Base-by-base conservation (phyloP, 2,797 vertebrate species). In the Mycteria americana region DNA sequence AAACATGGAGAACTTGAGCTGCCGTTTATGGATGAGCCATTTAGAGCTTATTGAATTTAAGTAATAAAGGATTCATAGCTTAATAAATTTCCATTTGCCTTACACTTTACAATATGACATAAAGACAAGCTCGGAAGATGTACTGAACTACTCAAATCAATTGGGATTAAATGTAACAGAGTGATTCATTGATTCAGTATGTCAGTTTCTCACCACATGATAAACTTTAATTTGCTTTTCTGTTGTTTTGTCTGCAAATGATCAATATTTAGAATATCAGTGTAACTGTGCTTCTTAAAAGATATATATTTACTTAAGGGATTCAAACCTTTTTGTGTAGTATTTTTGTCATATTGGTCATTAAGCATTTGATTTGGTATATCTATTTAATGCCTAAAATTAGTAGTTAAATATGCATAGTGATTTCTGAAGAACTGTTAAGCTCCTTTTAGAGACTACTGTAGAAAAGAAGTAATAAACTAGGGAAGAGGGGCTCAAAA, bases 51-150 rank as follows among this genome's bases (percentile, higher is more conserved):
- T 62, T 83, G 91, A 88, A 69, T 87, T 93, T 89, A 92, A 95
- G 88, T 95, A 91, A 89, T 95, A 91, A 95, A 96, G 93, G 92
- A 94, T 92, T 95, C 91, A 93, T 96, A 73, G 91, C 78, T 92
- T 95, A 96, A 95, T 97, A 95, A 91, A 92, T 96, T 96, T 89
- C 81, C 75, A 41, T 93, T 97, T 96, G 72, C 90, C 62, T 89
- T 92, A 27, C 5, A 11, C 63, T 85, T 95, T 85, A 74, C 0
- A 2, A 41, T 80, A 31, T 92, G 93, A 83, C 88, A 83, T 77
- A 68, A 94, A 85, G 94, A 79, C 63, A 85, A 48, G 72, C 30
- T 68, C 19, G 12, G 93, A 91, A 94, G 72, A 72, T 65, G 56
- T 92, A 80, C 92, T 87, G 81, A 95, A 85, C 80, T 89, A 14